Percentiles rank a stretch among this genome's conserved stretches.
Evolutionary conservation across 2,797 vertebrate species (phyloP).

Genomic region (Delichon dasypus): DNA sequence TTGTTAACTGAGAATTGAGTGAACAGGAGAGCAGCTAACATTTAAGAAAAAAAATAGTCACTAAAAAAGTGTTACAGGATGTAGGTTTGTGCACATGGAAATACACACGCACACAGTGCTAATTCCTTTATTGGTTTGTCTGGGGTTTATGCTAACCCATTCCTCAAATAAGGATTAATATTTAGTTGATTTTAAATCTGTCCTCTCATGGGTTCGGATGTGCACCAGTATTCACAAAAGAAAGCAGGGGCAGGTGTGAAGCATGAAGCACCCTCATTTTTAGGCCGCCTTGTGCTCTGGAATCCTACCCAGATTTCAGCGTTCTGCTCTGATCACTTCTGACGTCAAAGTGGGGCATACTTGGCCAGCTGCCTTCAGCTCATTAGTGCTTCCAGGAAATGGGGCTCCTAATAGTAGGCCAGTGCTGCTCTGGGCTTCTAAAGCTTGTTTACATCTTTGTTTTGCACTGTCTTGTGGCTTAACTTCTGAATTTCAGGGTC

Average conservation of each 20-base stretch:
- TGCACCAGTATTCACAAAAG: neutral
- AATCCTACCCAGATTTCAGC: neutral
- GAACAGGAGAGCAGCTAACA: neutral
- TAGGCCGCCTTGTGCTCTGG: neutral
- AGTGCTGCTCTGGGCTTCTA: neutral
- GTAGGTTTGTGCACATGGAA: neutral
- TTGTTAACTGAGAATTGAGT: neutral
- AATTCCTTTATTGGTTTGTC: neutral
- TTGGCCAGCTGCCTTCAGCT: constrained; percentile 50
- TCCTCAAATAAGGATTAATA: neutral
- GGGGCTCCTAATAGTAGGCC: neutral
- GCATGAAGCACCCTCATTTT: neutral
- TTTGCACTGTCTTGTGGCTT: neutral
- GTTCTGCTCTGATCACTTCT: constrained; percentile 6
- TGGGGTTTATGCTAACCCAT: neutral
- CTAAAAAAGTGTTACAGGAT: neutral
- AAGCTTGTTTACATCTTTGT: constrained; percentile 15
- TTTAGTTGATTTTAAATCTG: neutral
- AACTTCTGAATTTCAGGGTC: neutral
- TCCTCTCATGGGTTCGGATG: neutral
- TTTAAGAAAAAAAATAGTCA: neutral
- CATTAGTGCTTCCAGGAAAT: constrained; percentile 53
- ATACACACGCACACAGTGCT: neutral
- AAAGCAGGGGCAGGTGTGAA: neutral
- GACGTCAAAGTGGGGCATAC: neutral